phyloP scores from a whole-genome alignment of 2,888 invertebrate species.

The Synergus umbraculus region DNA sequence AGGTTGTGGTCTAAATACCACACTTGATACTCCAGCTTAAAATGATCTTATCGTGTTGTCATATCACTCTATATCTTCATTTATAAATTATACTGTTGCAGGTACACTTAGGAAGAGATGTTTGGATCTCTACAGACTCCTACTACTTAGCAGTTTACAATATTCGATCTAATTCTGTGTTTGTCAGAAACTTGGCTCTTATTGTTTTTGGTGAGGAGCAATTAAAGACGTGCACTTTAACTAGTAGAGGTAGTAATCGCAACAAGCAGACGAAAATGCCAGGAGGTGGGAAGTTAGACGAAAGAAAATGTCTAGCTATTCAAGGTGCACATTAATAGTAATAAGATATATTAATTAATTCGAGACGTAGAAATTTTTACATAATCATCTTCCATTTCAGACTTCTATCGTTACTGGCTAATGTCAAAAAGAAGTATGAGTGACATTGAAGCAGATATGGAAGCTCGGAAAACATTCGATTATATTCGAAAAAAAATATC shows the following conservation, averaged over 20 bases:
- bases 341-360: background rate
- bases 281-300: background rate
- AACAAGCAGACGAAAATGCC: background rate
- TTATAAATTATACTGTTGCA: background rate
- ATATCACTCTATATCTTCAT: background rate
- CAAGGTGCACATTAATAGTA: background rate
- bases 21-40: background rate
- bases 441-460: background rate
- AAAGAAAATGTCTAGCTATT: background rate
- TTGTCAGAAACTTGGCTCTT: background rate
- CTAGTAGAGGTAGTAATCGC: background rate
- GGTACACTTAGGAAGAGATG: background rate
- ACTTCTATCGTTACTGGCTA: constrained; percentile 6
- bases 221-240: background rate
- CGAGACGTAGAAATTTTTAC: background rate
- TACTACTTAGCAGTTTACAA: background rate
- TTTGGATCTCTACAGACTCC: background rate
- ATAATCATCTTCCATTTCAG: constrained; percentile 2
- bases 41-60: background rate
- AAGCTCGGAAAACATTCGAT: background rate
- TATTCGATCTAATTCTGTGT: background rate
- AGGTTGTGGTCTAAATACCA: background rate
- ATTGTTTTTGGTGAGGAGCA: background rate
- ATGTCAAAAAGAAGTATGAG: background rate
- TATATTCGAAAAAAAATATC: background rate